Percentiles rank a stretch among this genome's conserved stretches.
phyloP scores from a whole-genome alignment of 1,140 invertebrate genomes.

The Bombyx mori region ASM3026992v2 NC_085114.1:8470001-8470500 shows the following conservation, averaged over 20 bases:
- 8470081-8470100: constrained; percentile 71
- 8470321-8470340: no score
- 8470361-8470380: constrained; percentile 8
- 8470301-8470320: no score
- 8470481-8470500: constrained; percentile 63
- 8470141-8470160: constrained; percentile 20
- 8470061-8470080: constrained; percentile 70
- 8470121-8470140: constrained; percentile 45
- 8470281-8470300: no score
- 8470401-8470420: constrained; percentile 30
- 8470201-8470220: no score
- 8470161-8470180: constrained; percentile 39
- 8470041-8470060: constrained; percentile 72
- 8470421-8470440: constrained; percentile 17
- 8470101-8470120: constrained; percentile 68
- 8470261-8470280: no score
- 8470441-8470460: constrained; percentile 24
- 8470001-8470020: constrained; percentile 52
- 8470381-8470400: constrained; percentile 42
- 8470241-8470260: no score
- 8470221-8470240: no score
- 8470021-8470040: constrained; percentile 67
- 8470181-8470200: constrained; percentile 22
- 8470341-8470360: no score
- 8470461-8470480: constrained; percentile 61